Conservation (phyloP, 2,888 invertebrate genomes). For the Drosophila mulleri region DNA sequence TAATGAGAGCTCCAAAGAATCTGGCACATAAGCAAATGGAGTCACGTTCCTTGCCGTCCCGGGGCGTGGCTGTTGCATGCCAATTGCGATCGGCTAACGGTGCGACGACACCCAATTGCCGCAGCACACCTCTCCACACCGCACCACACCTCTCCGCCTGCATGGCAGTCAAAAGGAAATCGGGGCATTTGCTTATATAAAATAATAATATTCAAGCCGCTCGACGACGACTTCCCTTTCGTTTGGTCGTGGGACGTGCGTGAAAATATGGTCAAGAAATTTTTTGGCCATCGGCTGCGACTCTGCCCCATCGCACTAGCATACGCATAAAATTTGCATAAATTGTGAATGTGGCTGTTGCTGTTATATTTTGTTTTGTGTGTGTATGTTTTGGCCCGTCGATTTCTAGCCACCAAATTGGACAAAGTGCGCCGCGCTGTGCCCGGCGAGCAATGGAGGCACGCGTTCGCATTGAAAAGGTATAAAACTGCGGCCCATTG, state of each 20-base stretch:
- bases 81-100: constrained; percentile 73
- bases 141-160: not conserved
- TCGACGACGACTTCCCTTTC: constrained; percentile 82
- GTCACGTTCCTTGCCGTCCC: constrained; percentile 55
- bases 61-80: constrained; percentile 66
- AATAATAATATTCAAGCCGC: constrained; percentile 69
- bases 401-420: constrained; percentile 79
- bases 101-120: constrained; percentile 3
- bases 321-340: constrained; percentile 77
- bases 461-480: constrained; percentile 65
- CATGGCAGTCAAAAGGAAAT: constrained; percentile 46
- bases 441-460: constrained; percentile 35
- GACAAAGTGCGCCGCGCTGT: constrained; percentile 32
- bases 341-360: constrained; percentile 51
- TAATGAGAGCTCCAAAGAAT: constrained; percentile 53
- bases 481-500: constrained; percentile 83
- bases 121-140: not conserved
- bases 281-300: constrained; percentile 24
- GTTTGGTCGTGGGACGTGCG: constrained; percentile 73
- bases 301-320: constrained; percentile 25
- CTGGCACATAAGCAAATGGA: constrained; percentile 68
- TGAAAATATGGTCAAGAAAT: constrained; percentile 79
- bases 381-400: constrained; percentile 23
- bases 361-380: constrained; percentile 20
- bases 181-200: constrained; percentile 80